Conservation (phyloP, 2,797 vertebrate genomes). For the Scleropages formosus region DNA sequence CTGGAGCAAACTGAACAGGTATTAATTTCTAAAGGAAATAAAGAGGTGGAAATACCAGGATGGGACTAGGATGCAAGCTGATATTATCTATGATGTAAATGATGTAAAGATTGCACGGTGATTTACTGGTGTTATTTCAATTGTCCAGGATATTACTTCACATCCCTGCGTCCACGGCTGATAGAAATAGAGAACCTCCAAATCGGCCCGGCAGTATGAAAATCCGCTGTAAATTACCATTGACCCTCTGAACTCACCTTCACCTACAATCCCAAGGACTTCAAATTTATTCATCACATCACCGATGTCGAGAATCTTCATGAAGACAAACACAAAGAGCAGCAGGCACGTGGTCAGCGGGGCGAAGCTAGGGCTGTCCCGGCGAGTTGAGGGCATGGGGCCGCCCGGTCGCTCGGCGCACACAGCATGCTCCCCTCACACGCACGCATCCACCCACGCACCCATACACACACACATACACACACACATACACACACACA, state of each 20-base stretch:
- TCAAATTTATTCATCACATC: slow-evolving; percentile 99
- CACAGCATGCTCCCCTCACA: slow-evolving; percentile 27
- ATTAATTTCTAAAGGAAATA: not conserved
- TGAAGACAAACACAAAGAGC: slow-evolving; percentile 83
- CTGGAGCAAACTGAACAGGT: not conserved
- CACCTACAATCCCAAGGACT: slow-evolving; percentile 99
- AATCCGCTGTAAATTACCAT: too few relatives aligned
- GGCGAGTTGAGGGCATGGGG: slow-evolving; percentile 53
- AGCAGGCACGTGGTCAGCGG: slow-evolving; percentile 62
- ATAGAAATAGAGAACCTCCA: too few relatives aligned
- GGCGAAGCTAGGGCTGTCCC: slow-evolving; percentile 36
- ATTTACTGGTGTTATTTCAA: too few relatives aligned
- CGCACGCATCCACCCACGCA: slow-evolving; percentile 25
- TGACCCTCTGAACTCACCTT: slow-evolving; percentile 82
- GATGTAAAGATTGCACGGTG: too few relatives aligned
- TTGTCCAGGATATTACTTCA: too few relatives aligned
- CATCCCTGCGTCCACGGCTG: too few relatives aligned
- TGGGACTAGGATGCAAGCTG: too few relatives aligned
- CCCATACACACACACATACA: slow-evolving; percentile 1
- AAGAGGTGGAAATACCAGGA: not conserved
- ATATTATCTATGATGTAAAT: too few relatives aligned
- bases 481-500: slow-evolving; percentile 4
- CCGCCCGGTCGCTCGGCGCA: slow-evolving; percentile 43
- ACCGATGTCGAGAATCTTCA: slow-evolving; percentile 95
- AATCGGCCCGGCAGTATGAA: too few relatives aligned